Percentiles rank a stretch among this genome's conserved stretches.
Evolutionary conservation across 2,797 vertebrate genomes (phyloP).

Genomic region (Graptemys geographica): DNA sequence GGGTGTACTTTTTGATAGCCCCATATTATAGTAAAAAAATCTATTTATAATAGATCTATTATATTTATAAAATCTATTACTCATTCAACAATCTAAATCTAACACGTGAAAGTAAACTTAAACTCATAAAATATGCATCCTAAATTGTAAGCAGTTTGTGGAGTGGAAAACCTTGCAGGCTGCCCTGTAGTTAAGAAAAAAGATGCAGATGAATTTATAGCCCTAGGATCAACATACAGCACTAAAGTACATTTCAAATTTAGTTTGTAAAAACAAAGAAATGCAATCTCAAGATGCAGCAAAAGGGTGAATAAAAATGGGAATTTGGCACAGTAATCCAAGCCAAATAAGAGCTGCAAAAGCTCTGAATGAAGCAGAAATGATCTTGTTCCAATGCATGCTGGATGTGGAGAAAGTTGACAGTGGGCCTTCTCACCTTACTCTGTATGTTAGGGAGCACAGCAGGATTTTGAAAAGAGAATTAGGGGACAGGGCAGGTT

Average conservation of each 20-base stretch:
- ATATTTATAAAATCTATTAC: neutral
- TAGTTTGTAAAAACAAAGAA: neutral
- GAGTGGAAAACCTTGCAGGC: neutral
- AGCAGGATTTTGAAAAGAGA: fast-evolving
- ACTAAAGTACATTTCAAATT: neutral
- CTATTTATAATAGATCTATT: neutral
- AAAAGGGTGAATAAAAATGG: neutral
- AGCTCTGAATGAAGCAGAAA: neutral
- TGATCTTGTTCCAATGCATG: fast-evolving
- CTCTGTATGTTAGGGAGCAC: fast-evolving
- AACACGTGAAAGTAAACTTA: neutral
- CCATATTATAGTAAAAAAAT: neutral
- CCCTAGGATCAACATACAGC: neutral
- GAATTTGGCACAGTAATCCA: neutral
- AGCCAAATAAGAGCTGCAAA: fast-evolving
- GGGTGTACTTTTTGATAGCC: neutral
- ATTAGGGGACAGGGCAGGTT: fast-evolving
- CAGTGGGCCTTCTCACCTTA: fast-evolving
- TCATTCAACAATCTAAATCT: neutral
- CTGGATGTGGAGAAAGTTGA: neutral
- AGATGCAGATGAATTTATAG: neutral
- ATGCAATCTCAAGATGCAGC: neutral
- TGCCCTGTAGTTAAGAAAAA: neutral
- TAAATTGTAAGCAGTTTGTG: neutral
- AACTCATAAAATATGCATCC: neutral